Conservation (phyloP, 2,888 invertebrate genomes). For the Phengaris arion region DNA sequence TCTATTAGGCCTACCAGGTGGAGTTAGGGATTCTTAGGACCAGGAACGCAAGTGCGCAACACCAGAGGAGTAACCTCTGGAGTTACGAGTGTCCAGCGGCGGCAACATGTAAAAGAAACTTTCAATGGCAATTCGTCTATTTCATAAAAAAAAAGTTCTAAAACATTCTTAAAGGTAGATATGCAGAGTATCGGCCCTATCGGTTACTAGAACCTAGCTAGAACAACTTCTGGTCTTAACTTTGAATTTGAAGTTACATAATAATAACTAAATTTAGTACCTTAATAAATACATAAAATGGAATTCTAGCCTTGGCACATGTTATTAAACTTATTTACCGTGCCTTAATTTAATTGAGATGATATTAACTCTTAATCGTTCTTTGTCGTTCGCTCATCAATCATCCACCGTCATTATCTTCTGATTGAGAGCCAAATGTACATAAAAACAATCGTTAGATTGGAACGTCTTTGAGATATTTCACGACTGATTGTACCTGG, state of each 20-base stretch:
- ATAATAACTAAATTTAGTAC: neutral
- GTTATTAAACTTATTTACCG: neutral
- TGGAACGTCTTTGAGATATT: neutral
- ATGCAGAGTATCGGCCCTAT: too few species aligned
- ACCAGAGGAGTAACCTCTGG: too few species aligned
- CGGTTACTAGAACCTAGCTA: too few species aligned
- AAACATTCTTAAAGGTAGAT: too few species aligned
- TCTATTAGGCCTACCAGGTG: too few species aligned
- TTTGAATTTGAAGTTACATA: neutral
- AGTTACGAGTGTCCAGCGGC: too few species aligned
- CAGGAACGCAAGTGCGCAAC: too few species aligned
- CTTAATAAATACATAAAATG: neutral
- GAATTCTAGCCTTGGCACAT: neutral
- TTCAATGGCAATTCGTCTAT: too few species aligned
- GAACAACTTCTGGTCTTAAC: neutral
- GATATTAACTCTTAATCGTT: neutral
- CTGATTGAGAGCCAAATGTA: neutral
- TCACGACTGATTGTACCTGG: neutral
- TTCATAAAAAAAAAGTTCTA: too few species aligned
- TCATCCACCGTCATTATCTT: neutral
- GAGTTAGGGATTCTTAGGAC: too few species aligned
- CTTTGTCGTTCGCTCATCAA: slow-evolving; percentile 1
- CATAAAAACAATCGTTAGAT: neutral
- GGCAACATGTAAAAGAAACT: too few species aligned
- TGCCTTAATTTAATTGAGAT: neutral